phyloP scores from a whole-genome alignment of 2,888 invertebrate species.

The Junonia oenone region DNA sequence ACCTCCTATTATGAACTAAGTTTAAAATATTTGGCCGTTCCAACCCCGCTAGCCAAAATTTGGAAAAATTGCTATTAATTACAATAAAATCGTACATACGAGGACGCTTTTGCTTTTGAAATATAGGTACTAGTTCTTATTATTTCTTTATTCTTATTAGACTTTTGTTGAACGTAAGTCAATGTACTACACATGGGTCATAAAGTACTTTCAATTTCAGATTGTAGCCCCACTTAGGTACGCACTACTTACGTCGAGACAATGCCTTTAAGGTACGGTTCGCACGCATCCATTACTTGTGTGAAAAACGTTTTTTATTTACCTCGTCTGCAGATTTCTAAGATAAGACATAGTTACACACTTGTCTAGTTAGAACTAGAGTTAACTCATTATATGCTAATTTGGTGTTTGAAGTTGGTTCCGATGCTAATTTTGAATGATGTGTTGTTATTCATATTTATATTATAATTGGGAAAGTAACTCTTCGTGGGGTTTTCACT shows the following conservation, averaged over 20 bases:
- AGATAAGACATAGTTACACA: neutral
- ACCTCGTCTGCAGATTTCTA: neutral
- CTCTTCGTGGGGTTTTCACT: too few species aligned
- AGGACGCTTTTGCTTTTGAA: too few species aligned
- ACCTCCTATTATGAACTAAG: too few species aligned
- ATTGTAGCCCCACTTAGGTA: neutral
- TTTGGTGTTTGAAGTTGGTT: neutral
- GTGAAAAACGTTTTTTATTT: neutral
- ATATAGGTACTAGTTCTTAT: too few species aligned
- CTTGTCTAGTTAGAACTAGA: neutral
- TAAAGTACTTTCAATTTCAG: neutral
- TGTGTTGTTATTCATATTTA: neutral
- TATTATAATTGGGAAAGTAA: too few species aligned
- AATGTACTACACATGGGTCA: neutral
- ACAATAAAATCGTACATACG: too few species aligned
- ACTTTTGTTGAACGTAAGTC: neutral
- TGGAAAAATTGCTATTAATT: too few species aligned
- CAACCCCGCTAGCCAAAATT: too few species aligned
- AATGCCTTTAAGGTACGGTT: neutral
- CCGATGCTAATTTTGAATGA: neutral
- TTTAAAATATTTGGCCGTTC: too few species aligned
- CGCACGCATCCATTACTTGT: neutral
- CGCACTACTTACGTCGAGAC: neutral
- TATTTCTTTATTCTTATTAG: too few species aligned
- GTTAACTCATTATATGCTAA: neutral